Evolutionary conservation across 2,888 invertebrate genomes (phyloP), one percentile per base, ranked within the genome.

Genomic region (Lathronympha strigana): DNA sequence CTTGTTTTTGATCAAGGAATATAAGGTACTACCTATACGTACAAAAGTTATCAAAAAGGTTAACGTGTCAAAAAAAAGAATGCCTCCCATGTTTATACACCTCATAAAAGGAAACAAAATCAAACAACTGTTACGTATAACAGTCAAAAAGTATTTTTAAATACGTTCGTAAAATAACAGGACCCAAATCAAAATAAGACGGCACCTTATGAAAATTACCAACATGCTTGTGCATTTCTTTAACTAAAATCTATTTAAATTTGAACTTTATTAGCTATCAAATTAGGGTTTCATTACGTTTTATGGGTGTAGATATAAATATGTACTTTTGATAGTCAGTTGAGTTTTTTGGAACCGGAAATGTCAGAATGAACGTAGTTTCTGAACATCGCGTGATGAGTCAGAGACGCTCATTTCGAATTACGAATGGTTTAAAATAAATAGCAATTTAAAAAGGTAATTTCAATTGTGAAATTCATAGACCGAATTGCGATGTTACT

Each of bases 321-420:
- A 58, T 54, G 68, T 68, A 63, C 58, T 61, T 63, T 64, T 67
- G 66, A 60, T 64, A 64, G 76, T 74, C 80, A 73, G 82, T 84
- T 80, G 78, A 75, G 77, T 80, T 81, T 78, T 83, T 80, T 82
- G 81, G 79, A 82, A 83, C 82, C 86, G 86, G 87, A 87, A 86
- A 86, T 72, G 84, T 86, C 86, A 86, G 80, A 81, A 84, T 76
- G 83, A 72, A 40, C 54, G 67, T 83, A 76, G 79, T 66, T 81
- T 82, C 82, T 82, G 76, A 76, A 80, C 76, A 80, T 86, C 74
- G 84, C 86, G 84, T 86, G 86, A 79, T 82, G 78, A 75, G 74
- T 75, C 73, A 70, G 66, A 71, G 72, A 71, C 69, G 66, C 50
- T 55, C 31, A 66, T 50, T 61, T 66, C 13, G 38, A 66, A 61